Evolutionary conservation across 2,888 invertebrate genomes (phyloP).

Genomic region (Synanthedon formicaeformis): DNA sequence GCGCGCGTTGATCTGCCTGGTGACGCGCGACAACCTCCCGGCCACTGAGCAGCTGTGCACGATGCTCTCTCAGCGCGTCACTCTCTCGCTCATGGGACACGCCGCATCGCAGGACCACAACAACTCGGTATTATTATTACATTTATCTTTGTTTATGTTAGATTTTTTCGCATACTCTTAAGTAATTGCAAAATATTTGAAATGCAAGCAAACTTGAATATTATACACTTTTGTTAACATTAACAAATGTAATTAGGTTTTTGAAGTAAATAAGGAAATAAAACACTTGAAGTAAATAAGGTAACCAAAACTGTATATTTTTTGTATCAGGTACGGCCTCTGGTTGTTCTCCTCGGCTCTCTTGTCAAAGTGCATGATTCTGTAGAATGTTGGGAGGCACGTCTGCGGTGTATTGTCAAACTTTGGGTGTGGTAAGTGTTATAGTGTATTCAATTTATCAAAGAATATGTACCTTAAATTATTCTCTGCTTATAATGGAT

Average conservation of each 20-base stretch:
- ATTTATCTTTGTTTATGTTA: too few relatives aligned
- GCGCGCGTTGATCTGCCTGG: conserved; percentile 85
- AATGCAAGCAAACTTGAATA: too few relatives aligned
- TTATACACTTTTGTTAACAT: too few relatives aligned
- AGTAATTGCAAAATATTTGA: not conserved
- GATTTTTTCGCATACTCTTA: too few relatives aligned
- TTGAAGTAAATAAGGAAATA: too few relatives aligned
- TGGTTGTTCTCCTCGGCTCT: conserved; percentile 88
- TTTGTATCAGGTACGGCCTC: conserved; percentile 78
- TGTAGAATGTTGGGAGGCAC: conserved; percentile 90
- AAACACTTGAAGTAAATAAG: too few relatives aligned
- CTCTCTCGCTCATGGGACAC: conserved; percentile 81
- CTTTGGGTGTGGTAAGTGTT: conserved; percentile 74
- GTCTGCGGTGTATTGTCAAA: conserved; percentile 88
- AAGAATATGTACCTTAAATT: not conserved
- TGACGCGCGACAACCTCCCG: conserved; percentile 87
- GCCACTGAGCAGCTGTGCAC: conserved; percentile 88
- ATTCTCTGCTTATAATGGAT: not conserved
- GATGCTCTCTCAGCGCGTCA: conserved; percentile 85
- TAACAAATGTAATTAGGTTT: too few relatives aligned
- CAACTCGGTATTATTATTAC: conserved; percentile 38
- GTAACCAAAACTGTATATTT: not conserved
- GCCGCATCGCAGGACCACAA: conserved; percentile 74
- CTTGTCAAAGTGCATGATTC: conserved; percentile 90
- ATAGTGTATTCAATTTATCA: not conserved